These are phyloP conservation scores for Cerceris rybyensis DNA, from an alignment of 2,888 invertebrate genomes.

Conservation along the genomic window DNA sequence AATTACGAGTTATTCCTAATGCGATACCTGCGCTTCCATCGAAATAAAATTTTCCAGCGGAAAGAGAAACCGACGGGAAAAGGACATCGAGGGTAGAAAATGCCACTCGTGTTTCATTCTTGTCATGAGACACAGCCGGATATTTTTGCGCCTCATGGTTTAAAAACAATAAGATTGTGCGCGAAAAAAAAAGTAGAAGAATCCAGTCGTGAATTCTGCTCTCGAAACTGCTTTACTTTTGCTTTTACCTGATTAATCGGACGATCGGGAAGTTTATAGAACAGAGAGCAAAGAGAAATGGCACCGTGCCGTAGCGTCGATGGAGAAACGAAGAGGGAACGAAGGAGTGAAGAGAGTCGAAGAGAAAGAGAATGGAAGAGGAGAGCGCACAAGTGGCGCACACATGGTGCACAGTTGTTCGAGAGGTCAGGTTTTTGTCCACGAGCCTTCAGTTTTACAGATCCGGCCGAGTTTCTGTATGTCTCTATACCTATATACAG, in stretches of 20 bases:
- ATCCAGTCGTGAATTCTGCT: conserved; percentile 9
- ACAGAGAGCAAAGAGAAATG: conserved; percentile 32
- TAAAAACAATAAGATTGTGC: neutral
- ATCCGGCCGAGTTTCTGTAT: conserved; percentile 66
- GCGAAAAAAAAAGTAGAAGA: neutral
- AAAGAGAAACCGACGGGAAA: neutral
- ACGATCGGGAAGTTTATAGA: conserved; percentile 34
- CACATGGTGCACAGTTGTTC: conserved; percentile 82
- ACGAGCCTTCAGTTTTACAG: conserved; percentile 77
- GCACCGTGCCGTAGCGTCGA: conserved; percentile 5
- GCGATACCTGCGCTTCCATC: too few relatives aligned
- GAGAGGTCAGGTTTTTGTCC: conserved; percentile 81
- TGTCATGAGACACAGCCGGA: neutral
- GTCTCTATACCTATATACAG: conserved; percentile 46
- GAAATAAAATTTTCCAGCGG: neutral
- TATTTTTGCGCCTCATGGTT: neutral
- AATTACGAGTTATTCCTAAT: too few relatives aligned
- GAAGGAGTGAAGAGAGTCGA: conserved; percentile 31
- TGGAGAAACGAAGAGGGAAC: conserved; percentile 17
- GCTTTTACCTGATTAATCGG: conserved; percentile 49
- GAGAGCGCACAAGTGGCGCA: conserved; percentile 79
- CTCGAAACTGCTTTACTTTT: conserved; percentile 4
- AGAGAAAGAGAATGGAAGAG: conserved; percentile 60
- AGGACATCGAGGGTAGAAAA: conserved; percentile 15
- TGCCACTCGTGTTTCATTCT: conserved; percentile 7